Evolutionary conservation across 2,888 invertebrate species (phyloP).

Genomic region (Globia sparganii): DNA sequence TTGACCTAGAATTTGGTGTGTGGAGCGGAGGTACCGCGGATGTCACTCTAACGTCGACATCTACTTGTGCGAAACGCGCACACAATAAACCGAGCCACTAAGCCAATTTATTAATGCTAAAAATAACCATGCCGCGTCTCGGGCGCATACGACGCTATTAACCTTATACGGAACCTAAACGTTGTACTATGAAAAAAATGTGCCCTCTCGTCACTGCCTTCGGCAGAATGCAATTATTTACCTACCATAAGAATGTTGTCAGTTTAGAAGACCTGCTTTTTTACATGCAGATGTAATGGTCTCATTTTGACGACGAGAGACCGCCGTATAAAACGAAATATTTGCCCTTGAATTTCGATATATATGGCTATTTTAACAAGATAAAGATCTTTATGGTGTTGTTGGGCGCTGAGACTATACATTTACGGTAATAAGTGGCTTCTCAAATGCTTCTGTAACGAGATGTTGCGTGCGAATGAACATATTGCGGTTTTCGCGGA

Average conservation of each 20-base stretch:
- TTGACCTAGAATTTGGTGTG: slow-evolving; percentile 77
- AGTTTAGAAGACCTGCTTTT: slow-evolving; percentile 70
- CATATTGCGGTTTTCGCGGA: slow-evolving; percentile 84
- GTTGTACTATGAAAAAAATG: slow-evolving; percentile 78
- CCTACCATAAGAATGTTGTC: slow-evolving; percentile 73
- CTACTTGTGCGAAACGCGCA: slow-evolving; percentile 85
- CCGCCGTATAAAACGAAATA: slow-evolving; percentile 63
- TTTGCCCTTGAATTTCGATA: slow-evolving; percentile 74
- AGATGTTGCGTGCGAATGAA: slow-evolving; percentile 80
- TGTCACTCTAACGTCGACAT: slow-evolving; percentile 74
- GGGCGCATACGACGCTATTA: slow-evolving; percentile 86
- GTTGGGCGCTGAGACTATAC: slow-evolving; percentile 61
- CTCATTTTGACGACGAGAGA: slow-evolving; percentile 64
- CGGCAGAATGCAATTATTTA: slow-evolving; percentile 78
- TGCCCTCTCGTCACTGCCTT: slow-evolving; percentile 68
- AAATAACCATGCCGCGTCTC: slow-evolving; percentile 88
- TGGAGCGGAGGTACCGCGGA: slow-evolving; percentile 70
- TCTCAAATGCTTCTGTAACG: slow-evolving; percentile 73
- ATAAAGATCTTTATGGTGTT: slow-evolving; percentile 70
- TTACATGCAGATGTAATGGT: slow-evolving; percentile 67
- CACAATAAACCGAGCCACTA: slow-evolving; percentile 88
- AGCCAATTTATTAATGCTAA: slow-evolving; percentile 90
- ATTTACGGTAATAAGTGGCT: slow-evolving; percentile 72
- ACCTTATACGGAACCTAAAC: slow-evolving; percentile 85
- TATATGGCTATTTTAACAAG: slow-evolving; percentile 65